These are phyloP conservation scores for Cheilosia variabilis DNA, from an alignment of 2,888 invertebrate species.

Conservation along the genomic window DNA sequence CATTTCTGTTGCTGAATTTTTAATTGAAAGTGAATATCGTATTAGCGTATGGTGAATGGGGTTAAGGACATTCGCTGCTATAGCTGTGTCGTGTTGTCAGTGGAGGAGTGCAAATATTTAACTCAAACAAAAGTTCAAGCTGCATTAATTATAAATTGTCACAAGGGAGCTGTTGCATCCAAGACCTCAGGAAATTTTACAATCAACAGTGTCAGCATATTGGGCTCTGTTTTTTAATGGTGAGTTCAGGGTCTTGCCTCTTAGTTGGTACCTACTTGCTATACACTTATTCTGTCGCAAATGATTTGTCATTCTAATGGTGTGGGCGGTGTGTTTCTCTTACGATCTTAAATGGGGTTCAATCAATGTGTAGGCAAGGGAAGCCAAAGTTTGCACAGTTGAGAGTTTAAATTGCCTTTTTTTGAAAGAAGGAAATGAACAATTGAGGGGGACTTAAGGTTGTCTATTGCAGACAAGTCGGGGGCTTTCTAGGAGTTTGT, in stretches of 20 bases:
- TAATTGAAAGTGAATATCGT: conserved; percentile 15
- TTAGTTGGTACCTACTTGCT: too few relatives aligned
- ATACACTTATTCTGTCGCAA: too few relatives aligned
- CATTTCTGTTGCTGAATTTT: conserved; percentile 39
- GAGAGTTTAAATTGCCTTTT: too few relatives aligned
- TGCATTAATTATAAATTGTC: neutral
- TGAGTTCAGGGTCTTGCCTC: conserved; percentile 11
- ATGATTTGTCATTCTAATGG: too few relatives aligned
- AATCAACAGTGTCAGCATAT: conserved; percentile 2
- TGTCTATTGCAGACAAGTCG: too few relatives aligned
- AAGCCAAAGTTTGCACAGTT: too few relatives aligned
- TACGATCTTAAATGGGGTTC: too few relatives aligned
- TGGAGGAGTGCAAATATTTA: neutral
- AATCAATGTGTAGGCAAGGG: too few relatives aligned
- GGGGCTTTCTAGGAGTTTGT: too few relatives aligned
- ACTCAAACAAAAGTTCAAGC: neutral
- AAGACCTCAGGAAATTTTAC: neutral
- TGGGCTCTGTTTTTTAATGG: conserved; percentile 33
- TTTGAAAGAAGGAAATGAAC: too few relatives aligned
- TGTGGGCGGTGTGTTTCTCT: too few relatives aligned
- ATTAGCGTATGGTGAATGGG: neutral
- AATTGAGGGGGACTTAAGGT: too few relatives aligned
- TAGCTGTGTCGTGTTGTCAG: conserved; percentile 5
- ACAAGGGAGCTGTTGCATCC: conserved; percentile 19
- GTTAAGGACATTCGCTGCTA: conserved; percentile 6